These are phyloP conservation scores for Eulemur rubriventer DNA, from an alignment of 2,797 vertebrate genomes.

Conservation along the genomic window DNA sequence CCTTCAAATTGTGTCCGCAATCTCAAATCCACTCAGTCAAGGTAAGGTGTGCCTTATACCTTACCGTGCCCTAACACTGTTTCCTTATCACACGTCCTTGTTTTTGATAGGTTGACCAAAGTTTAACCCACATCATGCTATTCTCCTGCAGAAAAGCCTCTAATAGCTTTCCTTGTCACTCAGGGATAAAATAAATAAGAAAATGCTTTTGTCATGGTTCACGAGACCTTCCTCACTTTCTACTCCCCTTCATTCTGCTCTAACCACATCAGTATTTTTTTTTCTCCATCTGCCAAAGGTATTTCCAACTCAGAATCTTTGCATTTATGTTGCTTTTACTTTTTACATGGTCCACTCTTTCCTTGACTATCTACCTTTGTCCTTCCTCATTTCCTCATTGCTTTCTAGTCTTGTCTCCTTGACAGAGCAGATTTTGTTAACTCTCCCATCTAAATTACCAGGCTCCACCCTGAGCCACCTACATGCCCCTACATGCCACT, in stretches of 20 bases:
- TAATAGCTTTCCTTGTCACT: not conserved
- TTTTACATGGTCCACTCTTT: not conserved
- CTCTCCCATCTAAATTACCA: fast-evolving
- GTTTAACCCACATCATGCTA: not conserved
- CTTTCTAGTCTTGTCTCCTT: not conserved
- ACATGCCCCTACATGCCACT: not conserved
- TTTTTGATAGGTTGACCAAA: not conserved
- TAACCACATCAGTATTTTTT: not conserved
- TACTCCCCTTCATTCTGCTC: not conserved
- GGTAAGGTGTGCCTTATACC: not conserved
- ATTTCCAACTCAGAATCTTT: not conserved
- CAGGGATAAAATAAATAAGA: not conserved
- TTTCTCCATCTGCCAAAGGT: not conserved
- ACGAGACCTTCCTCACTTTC: not conserved
- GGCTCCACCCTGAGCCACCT: not conserved
- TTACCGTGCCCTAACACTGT: not conserved
- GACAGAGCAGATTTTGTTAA: not conserved
- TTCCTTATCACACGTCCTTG: not conserved
- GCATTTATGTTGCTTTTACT: not conserved
- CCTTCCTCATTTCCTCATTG: not conserved
- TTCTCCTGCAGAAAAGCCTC: not conserved
- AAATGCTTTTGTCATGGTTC: not conserved
- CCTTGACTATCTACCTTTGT: not conserved
- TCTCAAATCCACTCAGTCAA: not conserved
- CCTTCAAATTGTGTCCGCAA: not conserved